phyloP scores from a whole-genome alignment of 1,140 invertebrate species.

The Drosophila pandora region DNA sequence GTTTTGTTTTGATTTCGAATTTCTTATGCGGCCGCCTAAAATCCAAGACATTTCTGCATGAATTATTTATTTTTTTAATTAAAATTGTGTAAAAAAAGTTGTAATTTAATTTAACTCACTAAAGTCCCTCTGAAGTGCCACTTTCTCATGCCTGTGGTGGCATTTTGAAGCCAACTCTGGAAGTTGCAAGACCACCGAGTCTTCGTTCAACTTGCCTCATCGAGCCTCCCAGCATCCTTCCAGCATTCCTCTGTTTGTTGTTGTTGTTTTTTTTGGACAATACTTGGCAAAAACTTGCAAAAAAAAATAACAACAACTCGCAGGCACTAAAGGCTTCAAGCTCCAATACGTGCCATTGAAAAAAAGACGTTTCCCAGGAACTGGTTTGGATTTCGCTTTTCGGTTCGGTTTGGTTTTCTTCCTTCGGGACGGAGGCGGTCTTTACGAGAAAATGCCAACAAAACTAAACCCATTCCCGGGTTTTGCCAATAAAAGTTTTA shows the following conservation, averaged over 20 bases:
- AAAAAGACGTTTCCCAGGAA: slow-evolving; percentile 57
- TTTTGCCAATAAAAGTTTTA: slow-evolving; percentile 13
- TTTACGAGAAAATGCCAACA: slow-evolving; percentile 76
- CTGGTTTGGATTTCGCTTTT: slow-evolving; percentile 62
- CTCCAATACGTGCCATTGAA: slow-evolving; percentile 70
- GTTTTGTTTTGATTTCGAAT: slow-evolving; percentile 65
- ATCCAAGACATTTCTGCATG: too few species aligned
- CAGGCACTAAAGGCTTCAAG: slow-evolving; percentile 6
- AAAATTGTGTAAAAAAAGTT: too few species aligned
- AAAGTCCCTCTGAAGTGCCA: background rate
- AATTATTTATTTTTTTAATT: too few species aligned
- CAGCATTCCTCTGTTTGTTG: slow-evolving; percentile 62
- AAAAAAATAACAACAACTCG: slow-evolving; percentile 32
- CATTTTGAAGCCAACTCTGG: slow-evolving; percentile 18
- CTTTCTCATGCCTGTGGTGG: background rate
- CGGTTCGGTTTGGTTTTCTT: slow-evolving; percentile 40
- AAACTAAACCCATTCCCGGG: slow-evolving; percentile 42
- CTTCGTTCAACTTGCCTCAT: slow-evolving; percentile 11
- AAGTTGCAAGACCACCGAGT: slow-evolving; percentile 40
- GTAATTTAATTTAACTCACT: too few species aligned
- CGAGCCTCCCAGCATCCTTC: slow-evolving; percentile 56
- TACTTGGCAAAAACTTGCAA: slow-evolving; percentile 22
- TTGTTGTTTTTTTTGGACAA: slow-evolving; percentile 56
- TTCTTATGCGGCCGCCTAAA: slow-evolving; percentile 1
- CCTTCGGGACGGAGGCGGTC: slow-evolving; percentile 16